A percentile compares a stretch with the other conserved stretches of the same genome.
phyloP scores from a whole-genome alignment of 2,797 vertebrate genomes.

The Bufotes viridis region DNA sequence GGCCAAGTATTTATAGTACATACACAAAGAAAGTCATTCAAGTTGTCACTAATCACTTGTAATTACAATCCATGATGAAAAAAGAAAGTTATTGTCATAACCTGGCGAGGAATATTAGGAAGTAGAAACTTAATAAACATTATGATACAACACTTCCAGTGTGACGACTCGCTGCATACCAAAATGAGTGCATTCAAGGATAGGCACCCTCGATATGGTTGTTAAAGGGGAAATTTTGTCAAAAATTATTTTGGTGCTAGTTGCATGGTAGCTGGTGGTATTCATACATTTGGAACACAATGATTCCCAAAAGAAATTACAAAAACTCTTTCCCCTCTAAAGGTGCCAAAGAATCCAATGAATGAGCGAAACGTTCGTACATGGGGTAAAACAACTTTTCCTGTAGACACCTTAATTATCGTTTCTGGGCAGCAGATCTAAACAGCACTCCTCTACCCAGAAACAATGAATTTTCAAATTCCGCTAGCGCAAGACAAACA shows the following conservation, averaged over 20 bases:
- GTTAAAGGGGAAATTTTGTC: background rate
- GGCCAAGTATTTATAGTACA: conserved; percentile 48
- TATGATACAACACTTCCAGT: background rate
- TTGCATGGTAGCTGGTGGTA: background rate
- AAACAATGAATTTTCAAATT: too few species aligned
- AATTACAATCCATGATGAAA: conserved; percentile 50
- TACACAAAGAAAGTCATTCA: conserved; percentile 54
- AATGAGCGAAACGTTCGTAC: too few species aligned
- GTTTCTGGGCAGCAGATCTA: too few species aligned
- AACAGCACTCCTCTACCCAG: too few species aligned
- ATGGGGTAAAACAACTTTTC: too few species aligned
- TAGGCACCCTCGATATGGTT: background rate
- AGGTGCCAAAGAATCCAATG: too few species aligned
- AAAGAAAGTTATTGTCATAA: conserved; percentile 45
- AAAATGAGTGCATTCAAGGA: background rate
- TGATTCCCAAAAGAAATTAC: background rate
- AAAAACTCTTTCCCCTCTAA: too few species aligned
- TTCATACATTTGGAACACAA: background rate
- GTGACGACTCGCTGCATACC: background rate
- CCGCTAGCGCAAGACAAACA: too few species aligned
- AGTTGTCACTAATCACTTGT: conserved; percentile 37
- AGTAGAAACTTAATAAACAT: conserved; percentile 51
- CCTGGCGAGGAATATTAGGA: conserved; percentile 40
- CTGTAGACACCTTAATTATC: too few species aligned
- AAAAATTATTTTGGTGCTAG: background rate